These are phyloP conservation scores for Sebastes steindachneri DNA, from an alignment of 2,797 vertebrate species.

Conservation along the genomic window DNA sequence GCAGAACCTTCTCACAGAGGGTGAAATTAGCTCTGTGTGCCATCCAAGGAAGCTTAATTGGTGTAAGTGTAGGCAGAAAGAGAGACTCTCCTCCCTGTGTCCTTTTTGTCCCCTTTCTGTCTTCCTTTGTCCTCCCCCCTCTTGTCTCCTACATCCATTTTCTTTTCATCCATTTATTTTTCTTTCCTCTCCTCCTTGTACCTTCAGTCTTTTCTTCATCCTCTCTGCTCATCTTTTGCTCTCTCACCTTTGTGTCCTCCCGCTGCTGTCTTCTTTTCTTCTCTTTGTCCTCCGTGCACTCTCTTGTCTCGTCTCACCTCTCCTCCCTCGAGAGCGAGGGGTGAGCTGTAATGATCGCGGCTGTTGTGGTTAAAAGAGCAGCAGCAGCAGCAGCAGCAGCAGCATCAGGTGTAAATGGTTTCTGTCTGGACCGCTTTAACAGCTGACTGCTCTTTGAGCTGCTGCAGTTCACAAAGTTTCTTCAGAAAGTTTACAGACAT, in stretches of 20 bases:
- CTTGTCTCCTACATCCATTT: neutral
- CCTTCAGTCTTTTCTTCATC: neutral
- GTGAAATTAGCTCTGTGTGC: slow-evolving; percentile 12
- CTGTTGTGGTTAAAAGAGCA: slow-evolving; percentile 14
- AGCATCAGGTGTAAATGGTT: slow-evolving; percentile 48
- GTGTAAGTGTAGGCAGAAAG: slow-evolving; percentile 3
- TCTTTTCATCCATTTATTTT: neutral
- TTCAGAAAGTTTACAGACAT: neutral
- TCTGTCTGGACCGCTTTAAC: slow-evolving; percentile 34
- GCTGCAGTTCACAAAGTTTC: neutral
- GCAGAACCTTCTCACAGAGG: slow-evolving; percentile 33
- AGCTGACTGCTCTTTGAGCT: slow-evolving; percentile 10
- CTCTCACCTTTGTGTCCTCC: neutral
- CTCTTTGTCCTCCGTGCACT: neutral
- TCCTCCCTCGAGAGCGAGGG: neutral
- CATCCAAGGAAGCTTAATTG: slow-evolving; percentile 33
- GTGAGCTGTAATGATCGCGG: slow-evolving; percentile 17
- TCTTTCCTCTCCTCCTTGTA: neutral
- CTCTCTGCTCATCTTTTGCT: neutral
- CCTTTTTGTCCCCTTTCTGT: neutral
- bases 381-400: slow-evolving; percentile 16
- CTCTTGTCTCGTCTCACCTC: slow-evolving; percentile 8
- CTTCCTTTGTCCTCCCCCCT: neutral
- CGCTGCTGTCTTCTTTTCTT: neutral
- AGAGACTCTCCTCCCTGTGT: neutral